These are phyloP conservation scores for Todiramphus saurophagus DNA, from an alignment of 2,113 vertebrate genomes.

Conservation along the genomic window DNA sequence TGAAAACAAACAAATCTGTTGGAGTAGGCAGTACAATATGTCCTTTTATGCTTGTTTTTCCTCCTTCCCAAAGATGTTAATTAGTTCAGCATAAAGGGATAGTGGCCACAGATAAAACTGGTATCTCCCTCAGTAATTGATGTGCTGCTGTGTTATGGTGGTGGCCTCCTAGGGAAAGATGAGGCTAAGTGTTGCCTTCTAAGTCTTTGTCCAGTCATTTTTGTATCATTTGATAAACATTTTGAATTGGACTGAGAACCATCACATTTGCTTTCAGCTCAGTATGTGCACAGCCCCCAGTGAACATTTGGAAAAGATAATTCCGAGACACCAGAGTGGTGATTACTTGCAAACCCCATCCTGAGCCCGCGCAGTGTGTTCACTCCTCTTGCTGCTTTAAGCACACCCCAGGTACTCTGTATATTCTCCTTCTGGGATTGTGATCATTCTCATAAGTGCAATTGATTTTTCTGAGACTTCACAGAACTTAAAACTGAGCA, in stretches of 20 bases:
- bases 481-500: conserved; percentile 18
- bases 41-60: neutral
- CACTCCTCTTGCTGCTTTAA: conserved; percentile 38
- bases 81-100: conserved; percentile 20
- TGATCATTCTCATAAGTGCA: neutral
- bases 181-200: conserved; percentile 20
- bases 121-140: conserved; percentile 3
- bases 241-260: conserved; percentile 5
- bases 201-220: conserved; percentile 14
- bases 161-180: conserved; percentile 4
- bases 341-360: conserved; percentile 38
- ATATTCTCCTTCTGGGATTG: conserved; percentile 3
- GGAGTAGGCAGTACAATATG: conserved; percentile 19
- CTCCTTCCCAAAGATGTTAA: conserved; percentile 7
- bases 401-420: neutral
- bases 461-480: conserved; percentile 7
- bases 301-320: conserved; percentile 53
- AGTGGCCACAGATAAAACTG: neutral
- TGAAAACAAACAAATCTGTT: conserved; percentile 48
- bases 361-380: neutral
- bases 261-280: conserved; percentile 46
- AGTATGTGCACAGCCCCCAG: conserved; percentile 7
- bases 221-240: conserved; percentile 9
- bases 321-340: neutral
- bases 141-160: neutral